Evolutionary conservation across 2,797 vertebrate species (phyloP), one percentile per base, ranked within the genome.

Genomic region (Sternotherus odoratus): DNA sequence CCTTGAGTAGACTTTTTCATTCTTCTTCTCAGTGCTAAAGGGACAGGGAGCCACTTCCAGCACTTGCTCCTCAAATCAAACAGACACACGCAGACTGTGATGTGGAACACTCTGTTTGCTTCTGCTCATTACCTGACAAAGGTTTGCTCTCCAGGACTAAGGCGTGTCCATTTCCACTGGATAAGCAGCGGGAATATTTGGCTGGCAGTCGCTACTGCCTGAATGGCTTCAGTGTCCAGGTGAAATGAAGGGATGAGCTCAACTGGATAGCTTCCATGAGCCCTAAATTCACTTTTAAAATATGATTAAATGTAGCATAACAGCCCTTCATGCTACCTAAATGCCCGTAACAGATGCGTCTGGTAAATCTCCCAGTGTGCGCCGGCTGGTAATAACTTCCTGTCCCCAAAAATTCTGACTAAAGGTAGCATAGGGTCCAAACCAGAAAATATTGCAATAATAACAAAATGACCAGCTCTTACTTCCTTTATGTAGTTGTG

Each of bases 351-450:
- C 24, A 39, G 15, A 57, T 46, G 19, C 1, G 9, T 54, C 78
- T 79, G 51, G 23, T n/a, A 36, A 39, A 5, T 57, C 19, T 17
- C 17, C 26, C 28, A 56, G 54, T 16, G 4, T 57, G 53, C 57
- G 39, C 17, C 26, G 4, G 36, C 53, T 80, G 33, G 16, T 26
- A 53, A 39, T 36, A 56, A 12, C 69, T 77, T 33, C 5, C 16
- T 57, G 2, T 26, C n/a, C 12, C 0, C 1, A 72, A 30, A 23
- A 2, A 5, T 17, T 26, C 13, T 26, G 43, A 75, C 72, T 46
- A 46, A 75, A 75, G 4, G 26, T 43, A 74, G 23, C 36, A 43
- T 7, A 39, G 5, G 6, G 24, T 72, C 11, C 10, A 46, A 74
- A 74, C 43, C 39, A 26, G 12, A 26, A 74, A 46, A 74, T 43